phyloP scores from a whole-genome alignment of 2,113 vertebrate species.

The Psettodes erumei region DNA sequence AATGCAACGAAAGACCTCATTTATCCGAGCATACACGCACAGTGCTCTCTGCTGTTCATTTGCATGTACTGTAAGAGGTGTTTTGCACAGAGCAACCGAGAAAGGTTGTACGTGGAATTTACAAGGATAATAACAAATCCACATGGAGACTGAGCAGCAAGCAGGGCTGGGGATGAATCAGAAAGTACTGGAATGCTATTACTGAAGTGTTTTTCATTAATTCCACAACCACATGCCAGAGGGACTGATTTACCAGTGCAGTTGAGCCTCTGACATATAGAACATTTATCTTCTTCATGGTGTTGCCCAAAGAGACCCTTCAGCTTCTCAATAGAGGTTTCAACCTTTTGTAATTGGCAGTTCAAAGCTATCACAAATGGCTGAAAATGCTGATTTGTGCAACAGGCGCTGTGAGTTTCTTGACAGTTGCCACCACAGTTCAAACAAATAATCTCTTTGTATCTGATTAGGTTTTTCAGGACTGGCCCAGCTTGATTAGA shows the following conservation, averaged over 20 bases:
- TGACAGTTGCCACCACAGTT: background rate
- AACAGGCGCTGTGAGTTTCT: background rate
- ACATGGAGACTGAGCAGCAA: conserved; percentile 27
- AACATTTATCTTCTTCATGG: conserved; percentile 25
- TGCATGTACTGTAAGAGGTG: conserved; percentile 30
- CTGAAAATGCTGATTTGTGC: background rate
- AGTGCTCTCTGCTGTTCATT: conserved; percentile 51
- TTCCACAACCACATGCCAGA: conserved; percentile 7
- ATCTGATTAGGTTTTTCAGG: background rate
- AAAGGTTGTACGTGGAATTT: conserved; percentile 23
- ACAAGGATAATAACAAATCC: conserved; percentile 28
- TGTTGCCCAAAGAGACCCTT: conserved; percentile 36
- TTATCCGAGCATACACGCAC: conserved; percentile 23
- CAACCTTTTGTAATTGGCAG: background rate
- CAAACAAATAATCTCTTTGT: background rate
- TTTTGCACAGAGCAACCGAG: background rate
- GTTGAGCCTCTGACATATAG: conserved; percentile 28
- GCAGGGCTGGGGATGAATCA: conserved; percentile 19
- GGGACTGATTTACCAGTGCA: conserved; percentile 19
- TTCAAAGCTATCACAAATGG: background rate
- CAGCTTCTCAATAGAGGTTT: conserved; percentile 13
- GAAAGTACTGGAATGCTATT: conserved; percentile 10
- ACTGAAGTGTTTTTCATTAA: conserved; percentile 32
- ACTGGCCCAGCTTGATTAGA: background rate
- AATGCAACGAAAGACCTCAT: background rate